Percentiles rank a stretch among this genome's conserved stretches.
Conservation (phyloP, 2,797 vertebrate species). For the Distichodus sexfasciatus region DNA sequence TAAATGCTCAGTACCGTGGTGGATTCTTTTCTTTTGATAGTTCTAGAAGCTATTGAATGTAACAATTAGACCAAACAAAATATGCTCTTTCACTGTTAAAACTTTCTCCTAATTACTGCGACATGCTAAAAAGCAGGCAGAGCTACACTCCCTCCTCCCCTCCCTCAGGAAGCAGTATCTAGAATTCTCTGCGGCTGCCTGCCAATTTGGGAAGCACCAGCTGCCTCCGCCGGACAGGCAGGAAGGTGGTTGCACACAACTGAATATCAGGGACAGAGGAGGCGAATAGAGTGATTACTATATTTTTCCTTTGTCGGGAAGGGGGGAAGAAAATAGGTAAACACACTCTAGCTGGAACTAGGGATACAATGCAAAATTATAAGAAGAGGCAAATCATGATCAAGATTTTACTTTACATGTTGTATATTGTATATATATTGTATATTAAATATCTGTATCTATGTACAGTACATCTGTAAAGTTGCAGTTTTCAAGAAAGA, state of each 20-base stretch:
- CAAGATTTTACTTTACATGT: too few species aligned
- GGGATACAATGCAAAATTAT: too few species aligned
- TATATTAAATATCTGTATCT: too few species aligned
- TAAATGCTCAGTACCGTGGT: slow-evolving; percentile 69
- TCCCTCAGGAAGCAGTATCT: slow-evolving; percentile 44
- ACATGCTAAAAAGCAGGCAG: slow-evolving; percentile 62
- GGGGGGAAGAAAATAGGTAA: too few species aligned
- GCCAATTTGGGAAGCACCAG: too few species aligned
- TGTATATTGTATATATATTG: too few species aligned
- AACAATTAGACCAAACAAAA: slow-evolving; percentile 76
- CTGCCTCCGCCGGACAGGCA: slow-evolving; percentile 16
- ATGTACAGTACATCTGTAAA: too few species aligned
- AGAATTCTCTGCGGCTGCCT: too few species aligned
- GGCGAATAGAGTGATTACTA: slow-evolving; percentile 26
- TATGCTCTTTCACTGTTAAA: slow-evolving; percentile 69
- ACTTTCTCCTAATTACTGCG: slow-evolving; percentile 69
- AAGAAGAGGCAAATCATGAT: too few species aligned
- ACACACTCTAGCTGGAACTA: too few species aligned
- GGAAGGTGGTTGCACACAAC: slow-evolving; percentile 46
- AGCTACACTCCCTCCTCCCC: slow-evolving; percentile 56
- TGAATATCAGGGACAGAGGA: slow-evolving; percentile 23
- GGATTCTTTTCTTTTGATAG: slow-evolving; percentile 74
- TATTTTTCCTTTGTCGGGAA: too few species aligned
- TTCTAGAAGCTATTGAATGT: slow-evolving; percentile 70
- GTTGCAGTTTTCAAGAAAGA: too few species aligned